Evolutionary conservation across 35 echinoderm and acorn worm species (phyloP), one percentile per base, ranked within the genome.

Genomic region (Patiria miniata): DNA sequence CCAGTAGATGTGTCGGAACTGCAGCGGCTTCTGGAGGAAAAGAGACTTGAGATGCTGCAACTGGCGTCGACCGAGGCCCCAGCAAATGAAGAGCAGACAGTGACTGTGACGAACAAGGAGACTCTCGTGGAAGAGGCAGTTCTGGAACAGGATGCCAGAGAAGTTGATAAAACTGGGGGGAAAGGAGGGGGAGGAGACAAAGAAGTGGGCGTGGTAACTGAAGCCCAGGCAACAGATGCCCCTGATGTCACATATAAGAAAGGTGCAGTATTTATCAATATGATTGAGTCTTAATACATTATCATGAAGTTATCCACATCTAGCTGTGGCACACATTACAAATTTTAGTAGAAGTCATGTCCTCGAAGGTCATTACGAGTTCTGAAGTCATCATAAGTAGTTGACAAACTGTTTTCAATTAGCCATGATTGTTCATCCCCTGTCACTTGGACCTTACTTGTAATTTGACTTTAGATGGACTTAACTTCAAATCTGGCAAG

Each of bases 21-120:
- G 34, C 65, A 73, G 65, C 7, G 65, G 29, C 65, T 73, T 34
- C 8, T 73, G 14, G 65, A 36, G 34, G 2, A 26, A 73, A 73
- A 73, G 65, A 73, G 65, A 73, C n/a, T 73, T 26, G 65, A 73
- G 65, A 32, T 73, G 42, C 42, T 6, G 34, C 19, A 73, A 34
- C 26, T 73, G 26, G 9, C 29, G 2, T 26, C 8, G 7, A 0
- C 65, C 7, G 65, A 32, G 7, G 65, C 26, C 65, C 29, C 65
- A 26, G 23, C 19, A 73, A 23, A 22, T 26, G 23, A 73, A 30
- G 34, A 47, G 42, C 42, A 47, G 42, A 47, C 42, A 6, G 65
- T 28, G 34, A 73, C 19, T 36, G 65, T 32, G 34, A 73, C 26
- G 34, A 73, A 30, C 29, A 1, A 23, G 21, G 34, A 34, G 8